phyloP scores from a whole-genome alignment of 2,888 invertebrate species.

The Polyploca ridens region DNA sequence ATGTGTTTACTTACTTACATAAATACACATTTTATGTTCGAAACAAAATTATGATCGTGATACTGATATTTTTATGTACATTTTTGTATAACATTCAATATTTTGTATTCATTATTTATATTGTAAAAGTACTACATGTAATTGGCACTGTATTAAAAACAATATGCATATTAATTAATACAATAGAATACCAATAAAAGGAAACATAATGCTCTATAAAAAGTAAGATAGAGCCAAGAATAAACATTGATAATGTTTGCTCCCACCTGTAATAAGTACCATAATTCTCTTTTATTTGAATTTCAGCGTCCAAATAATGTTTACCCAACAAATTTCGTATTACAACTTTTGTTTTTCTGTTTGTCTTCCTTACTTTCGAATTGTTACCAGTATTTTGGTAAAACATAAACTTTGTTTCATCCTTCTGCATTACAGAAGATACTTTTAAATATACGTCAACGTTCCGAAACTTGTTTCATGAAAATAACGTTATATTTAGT shows the following conservation, averaged over 20 bases:
- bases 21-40: too few relatives aligned
- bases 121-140: too few relatives aligned
- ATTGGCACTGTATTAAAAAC: too few relatives aligned
- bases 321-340: not conserved
- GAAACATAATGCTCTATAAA: not conserved
- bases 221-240: not conserved
- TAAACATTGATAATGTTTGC: not conserved
- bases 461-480: not conserved
- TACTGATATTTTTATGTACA: too few relatives aligned
- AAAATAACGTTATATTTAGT: not conserved
- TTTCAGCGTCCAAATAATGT: slow-evolving; percentile 6
- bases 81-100: too few relatives aligned
- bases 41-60: too few relatives aligned
- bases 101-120: too few relatives aligned
- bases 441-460: slow-evolving; percentile 4
- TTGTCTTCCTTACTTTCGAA: slow-evolving; percentile 5
- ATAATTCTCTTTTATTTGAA: not conserved
- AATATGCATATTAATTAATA: too few relatives aligned
- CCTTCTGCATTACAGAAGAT: slow-evolving; percentile 9
- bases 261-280: not conserved
- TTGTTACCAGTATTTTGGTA: not conserved
- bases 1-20: too few relatives aligned
- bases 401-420: not conserved
- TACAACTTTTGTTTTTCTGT: not conserved
- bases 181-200: too few relatives aligned